Evolutionary conservation across 2,797 vertebrate species (phyloP).

Genomic region (Acanthiza pusilla): DNA sequence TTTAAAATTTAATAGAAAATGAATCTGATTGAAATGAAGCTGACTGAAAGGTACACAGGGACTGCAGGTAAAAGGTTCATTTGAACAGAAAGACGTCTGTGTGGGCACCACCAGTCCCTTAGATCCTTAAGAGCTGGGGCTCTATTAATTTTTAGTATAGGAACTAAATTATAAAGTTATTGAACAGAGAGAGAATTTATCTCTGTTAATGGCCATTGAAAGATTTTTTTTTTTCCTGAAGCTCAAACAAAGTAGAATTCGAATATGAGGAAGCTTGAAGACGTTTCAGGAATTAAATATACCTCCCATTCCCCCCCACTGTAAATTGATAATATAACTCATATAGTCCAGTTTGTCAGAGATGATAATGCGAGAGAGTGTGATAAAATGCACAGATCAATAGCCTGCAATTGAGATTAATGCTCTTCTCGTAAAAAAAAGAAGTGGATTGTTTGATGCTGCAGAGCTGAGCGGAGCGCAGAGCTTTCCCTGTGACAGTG

Average conservation of each 20-base stretch:
- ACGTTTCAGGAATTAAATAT: constrained; percentile 9
- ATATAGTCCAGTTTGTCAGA: neutral
- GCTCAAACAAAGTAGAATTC: neutral
- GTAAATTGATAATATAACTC: neutral
- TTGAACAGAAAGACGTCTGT: constrained; percentile 30
- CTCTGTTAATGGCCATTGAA: constrained; percentile 50
- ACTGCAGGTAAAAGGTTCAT: constrained; percentile 46
- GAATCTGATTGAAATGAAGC: constrained; percentile 51
- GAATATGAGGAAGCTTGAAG: neutral
- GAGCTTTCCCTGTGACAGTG: neutral
- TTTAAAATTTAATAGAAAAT: constrained; percentile 64
- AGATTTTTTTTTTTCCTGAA: constrained; percentile 10
- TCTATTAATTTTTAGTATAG: constrained; percentile 64
- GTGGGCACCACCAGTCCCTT: constrained; percentile 34
- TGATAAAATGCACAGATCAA: neutral
- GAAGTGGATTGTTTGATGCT: neutral
- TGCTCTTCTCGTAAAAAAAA: neutral
- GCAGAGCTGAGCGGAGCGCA: accelerated
- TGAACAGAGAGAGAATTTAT: constrained; percentile 55
- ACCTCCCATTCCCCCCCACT: neutral
- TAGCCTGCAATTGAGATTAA: neutral
- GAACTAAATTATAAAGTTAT: constrained; percentile 65
- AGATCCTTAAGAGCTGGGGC: constrained; percentile 29
- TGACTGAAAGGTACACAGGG: constrained; percentile 38
- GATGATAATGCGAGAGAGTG: neutral